phyloP scores from a whole-genome alignment of 2,888 invertebrate genomes.

The Stenoptilia bipunctidactyla region DNA sequence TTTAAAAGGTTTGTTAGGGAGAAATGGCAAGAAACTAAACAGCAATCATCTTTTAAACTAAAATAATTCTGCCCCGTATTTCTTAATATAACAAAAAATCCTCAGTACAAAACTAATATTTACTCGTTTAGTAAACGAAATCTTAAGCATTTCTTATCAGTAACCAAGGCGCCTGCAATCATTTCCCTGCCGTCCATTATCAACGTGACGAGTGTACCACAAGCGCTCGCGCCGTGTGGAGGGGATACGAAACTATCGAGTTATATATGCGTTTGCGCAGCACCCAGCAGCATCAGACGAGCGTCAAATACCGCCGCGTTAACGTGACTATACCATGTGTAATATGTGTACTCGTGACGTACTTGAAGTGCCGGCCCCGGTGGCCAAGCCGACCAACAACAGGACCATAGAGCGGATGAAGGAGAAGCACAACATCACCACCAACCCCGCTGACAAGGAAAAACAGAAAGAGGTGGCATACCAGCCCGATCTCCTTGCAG shows the following conservation, averaged over 20 bases:
- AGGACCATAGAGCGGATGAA: conserved; percentile 47
- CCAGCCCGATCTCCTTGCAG: conserved; percentile 58
- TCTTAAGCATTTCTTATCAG: no score
- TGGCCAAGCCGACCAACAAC: conserved; percentile 21
- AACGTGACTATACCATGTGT: conserved; percentile 33
- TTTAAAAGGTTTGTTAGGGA: no score
- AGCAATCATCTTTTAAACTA: no score
- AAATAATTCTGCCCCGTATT: no score
- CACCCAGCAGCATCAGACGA: conserved; percentile 23
- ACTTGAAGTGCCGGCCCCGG: conserved; percentile 23
- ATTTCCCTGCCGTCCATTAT: no score
- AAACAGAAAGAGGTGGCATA: conserved; percentile 48
- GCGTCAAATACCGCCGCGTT: conserved; percentile 18
- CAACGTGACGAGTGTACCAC: no score
- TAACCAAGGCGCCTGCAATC: no score
- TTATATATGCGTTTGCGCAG: conserved; percentile 31
- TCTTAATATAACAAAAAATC: no score
- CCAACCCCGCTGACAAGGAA: conserved; percentile 39
- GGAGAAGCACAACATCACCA: conserved; percentile 54
- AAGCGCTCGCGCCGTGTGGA: conserved; percentile 22
- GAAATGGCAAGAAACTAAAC: no score
- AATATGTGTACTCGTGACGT: conserved; percentile 54
- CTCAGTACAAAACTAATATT: no score
- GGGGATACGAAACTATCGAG: conserved; percentile 42
- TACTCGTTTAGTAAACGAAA: no score